phyloP scores from a whole-genome alignment of 2,797 vertebrate species.

The Acanthornis magna region DNA sequence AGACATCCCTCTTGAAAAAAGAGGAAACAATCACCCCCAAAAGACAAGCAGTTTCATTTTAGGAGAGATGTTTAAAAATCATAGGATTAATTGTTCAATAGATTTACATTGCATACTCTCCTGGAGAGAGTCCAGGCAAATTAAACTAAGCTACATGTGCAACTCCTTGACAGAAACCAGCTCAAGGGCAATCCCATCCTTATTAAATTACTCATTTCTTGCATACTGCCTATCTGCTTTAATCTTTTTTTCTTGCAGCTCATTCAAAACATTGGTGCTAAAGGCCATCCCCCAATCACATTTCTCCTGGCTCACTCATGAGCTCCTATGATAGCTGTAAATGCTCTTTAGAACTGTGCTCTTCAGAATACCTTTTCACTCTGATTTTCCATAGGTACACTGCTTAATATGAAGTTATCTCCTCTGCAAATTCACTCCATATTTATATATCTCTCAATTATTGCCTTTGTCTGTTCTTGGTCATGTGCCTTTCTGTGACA shows the following conservation, averaged over 20 bases:
- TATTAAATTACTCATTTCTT: neutral
- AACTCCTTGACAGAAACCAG: neutral
- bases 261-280: neutral
- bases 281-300: neutral
- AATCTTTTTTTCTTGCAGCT: neutral
- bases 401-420: neutral
- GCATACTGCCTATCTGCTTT: neutral
- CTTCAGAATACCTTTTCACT: neutral
- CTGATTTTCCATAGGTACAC: fast-evolving
- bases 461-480: neutral
- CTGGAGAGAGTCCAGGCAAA: neutral
- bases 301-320: neutral
- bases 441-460: neutral
- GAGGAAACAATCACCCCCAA: neutral
- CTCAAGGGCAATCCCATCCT: neutral
- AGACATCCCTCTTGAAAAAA: neutral
- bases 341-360: neutral
- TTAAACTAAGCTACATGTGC: neutral
- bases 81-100: neutral
- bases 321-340: neutral
- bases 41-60: neutral
- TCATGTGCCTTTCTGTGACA: fast-evolving
- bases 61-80: neutral
- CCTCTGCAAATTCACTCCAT: neutral
- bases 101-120: neutral